phyloP scores from a whole-genome alignment of 2,888 invertebrate genomes.

The Aporophyla lueneburgensis region DNA sequence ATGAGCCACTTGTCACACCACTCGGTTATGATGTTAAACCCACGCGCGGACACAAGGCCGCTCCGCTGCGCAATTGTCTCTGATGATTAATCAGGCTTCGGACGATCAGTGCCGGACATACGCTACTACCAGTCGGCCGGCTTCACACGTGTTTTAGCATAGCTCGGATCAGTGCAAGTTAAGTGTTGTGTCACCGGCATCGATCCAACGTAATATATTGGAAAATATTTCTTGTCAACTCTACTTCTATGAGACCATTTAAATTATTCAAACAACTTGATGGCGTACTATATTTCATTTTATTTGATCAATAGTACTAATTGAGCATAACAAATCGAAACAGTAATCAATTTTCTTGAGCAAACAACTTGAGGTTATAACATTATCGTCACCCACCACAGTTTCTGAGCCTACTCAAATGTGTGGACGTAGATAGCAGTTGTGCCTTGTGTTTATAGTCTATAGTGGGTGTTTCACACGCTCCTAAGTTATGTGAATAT shows the following conservation, averaged over 20 bases:
- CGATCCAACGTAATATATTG: conserved; percentile 14
- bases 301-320: conserved; percentile 32
- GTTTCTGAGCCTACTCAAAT: conserved; percentile 78
- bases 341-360: conserved; percentile 60
- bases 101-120: conserved; percentile 86
- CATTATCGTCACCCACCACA: conserved; percentile 76
- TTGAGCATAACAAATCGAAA: conserved; percentile 63
- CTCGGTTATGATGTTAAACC: conserved; percentile 84
- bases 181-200: conserved; percentile 56
- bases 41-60: conserved; percentile 87
- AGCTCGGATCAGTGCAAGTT: conserved; percentile 52
- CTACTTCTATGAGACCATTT: conserved; percentile 4
- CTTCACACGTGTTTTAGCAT: conserved; percentile 65
- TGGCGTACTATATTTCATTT: conserved; percentile 5
- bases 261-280: conserved; percentile 29
- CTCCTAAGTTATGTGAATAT: conserved; percentile 68
- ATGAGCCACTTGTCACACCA: conserved; percentile 78
- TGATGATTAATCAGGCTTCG: conserved; percentile 87
- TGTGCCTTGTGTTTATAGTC: conserved; percentile 71
- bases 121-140: conserved; percentile 79
- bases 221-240: conserved; percentile 6
- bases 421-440: conserved; percentile 72
- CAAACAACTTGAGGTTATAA: conserved; percentile 71
- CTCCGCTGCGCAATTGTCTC: conserved; percentile 87
- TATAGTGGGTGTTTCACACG: conserved; percentile 75